Conservation (phyloP, 2,888 invertebrate genomes). For the Uloborus plumipes region DNA sequence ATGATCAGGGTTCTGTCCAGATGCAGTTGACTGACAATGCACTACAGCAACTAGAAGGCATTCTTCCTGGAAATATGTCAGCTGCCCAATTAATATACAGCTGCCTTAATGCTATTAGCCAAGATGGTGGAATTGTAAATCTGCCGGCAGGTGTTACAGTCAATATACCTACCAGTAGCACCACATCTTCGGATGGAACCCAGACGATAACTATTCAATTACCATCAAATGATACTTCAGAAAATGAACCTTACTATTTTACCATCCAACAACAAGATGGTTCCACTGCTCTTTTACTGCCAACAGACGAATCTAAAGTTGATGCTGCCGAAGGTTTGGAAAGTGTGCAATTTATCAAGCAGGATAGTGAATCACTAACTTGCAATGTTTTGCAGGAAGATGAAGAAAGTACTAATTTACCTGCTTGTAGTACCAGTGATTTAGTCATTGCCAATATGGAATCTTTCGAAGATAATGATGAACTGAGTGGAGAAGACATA, state of each 20-base stretch:
- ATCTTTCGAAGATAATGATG: slow-evolving; percentile 17
- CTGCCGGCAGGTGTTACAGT: slow-evolving; percentile 62
- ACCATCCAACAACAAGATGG: slow-evolving; percentile 64
- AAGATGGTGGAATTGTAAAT: slow-evolving; percentile 66
- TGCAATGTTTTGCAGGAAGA: slow-evolving; percentile 28
- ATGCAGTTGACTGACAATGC: slow-evolving; percentile 57
- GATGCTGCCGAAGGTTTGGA: slow-evolving; percentile 13
- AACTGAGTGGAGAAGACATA: slow-evolving; percentile 4
- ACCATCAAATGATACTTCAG: slow-evolving; percentile 49
- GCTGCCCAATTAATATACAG: slow-evolving; percentile 67
- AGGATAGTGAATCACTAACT: slow-evolving; percentile 27
- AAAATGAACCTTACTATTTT: slow-evolving; percentile 65
- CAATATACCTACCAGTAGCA: slow-evolving; percentile 29
- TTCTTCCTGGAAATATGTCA: slow-evolving; percentile 64
- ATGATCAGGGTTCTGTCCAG: slow-evolving; percentile 35
- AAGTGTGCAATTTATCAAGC: slow-evolving; percentile 16
- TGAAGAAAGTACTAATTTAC: slow-evolving; percentile 9
- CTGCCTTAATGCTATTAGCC: slow-evolving; percentile 67
- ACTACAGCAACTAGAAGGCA: slow-evolving; percentile 67
- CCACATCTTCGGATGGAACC: slow-evolving; percentile 50
- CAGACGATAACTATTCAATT: slow-evolving; percentile 66
- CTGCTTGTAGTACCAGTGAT: slow-evolving; percentile 2
- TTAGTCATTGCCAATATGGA: slow-evolving; percentile 36
- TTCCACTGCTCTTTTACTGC: slow-evolving; percentile 23
- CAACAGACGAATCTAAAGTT: slow-evolving; percentile 19